phyloP scores from a whole-genome alignment of 2,888 invertebrate genomes.

The Nowickia ferox region DNA sequence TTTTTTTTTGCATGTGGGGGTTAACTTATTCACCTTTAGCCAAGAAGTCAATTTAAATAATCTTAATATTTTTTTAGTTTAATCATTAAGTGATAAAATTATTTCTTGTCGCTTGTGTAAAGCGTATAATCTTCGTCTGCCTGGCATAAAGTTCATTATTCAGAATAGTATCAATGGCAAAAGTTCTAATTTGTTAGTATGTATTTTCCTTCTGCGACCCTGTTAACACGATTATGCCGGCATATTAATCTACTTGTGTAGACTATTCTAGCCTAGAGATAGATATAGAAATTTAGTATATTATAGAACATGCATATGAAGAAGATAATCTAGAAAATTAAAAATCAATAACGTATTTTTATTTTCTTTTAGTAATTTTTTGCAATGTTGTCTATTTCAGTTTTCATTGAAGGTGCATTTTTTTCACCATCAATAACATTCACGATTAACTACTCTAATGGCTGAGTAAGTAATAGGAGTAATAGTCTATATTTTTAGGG shows the following conservation, averaged over 20 bases:
- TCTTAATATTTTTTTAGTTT: too few relatives aligned
- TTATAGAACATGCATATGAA: slow-evolving; percentile 34
- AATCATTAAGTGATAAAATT: too few relatives aligned
- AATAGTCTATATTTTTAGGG: slow-evolving; percentile 11
- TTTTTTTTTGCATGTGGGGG: too few relatives aligned
- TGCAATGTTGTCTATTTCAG: slow-evolving; percentile 29
- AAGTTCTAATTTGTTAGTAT: too few relatives aligned
- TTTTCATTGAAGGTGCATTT: slow-evolving; percentile 55
- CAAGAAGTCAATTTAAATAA: too few relatives aligned
- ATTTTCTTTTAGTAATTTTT: slow-evolving; percentile 46
- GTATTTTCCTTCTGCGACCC: too few relatives aligned
- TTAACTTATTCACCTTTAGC: too few relatives aligned
- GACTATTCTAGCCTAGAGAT: too few relatives aligned
- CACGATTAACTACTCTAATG: slow-evolving; percentile 43
- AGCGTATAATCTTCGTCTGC: too few relatives aligned
- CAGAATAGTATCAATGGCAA: too few relatives aligned
- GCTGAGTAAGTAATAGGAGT: neutral
- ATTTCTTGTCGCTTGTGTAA: too few relatives aligned
- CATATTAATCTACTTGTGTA: neutral
- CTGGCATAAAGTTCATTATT: too few relatives aligned
- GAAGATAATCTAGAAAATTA: slow-evolving; percentile 74
- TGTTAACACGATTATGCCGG: neutral
- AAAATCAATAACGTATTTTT: slow-evolving; percentile 72
- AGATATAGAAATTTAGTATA: neutral
- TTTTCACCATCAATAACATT: slow-evolving; percentile 37